Conservation (phyloP, 2,797 vertebrate genomes). For the Lerista edwardsae region DNA sequence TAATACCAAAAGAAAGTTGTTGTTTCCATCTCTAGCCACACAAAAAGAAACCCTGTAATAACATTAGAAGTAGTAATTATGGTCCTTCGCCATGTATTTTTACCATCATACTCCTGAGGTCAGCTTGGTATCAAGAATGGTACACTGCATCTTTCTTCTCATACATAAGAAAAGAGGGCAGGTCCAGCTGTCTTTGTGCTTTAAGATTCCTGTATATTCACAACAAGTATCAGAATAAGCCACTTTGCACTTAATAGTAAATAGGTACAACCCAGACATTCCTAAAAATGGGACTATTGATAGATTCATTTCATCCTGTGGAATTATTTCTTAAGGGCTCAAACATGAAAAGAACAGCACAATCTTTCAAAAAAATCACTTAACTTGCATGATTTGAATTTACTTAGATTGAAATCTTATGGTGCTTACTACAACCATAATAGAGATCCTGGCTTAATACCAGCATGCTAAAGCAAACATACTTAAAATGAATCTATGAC, state of each 20-base stretch:
- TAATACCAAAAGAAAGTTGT: too few relatives aligned
- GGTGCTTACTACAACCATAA: too few relatives aligned
- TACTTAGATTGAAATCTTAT: too few relatives aligned
- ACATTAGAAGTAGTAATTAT: not conserved
- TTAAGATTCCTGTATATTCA: constrained; percentile 12
- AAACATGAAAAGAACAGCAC: not conserved
- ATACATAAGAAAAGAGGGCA: not conserved
- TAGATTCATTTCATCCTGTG: too few relatives aligned
- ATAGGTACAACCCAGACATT: not conserved
- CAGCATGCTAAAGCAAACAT: too few relatives aligned
- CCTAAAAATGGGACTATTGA: not conserved
- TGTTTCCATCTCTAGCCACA: not conserved
- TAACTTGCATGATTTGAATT: too few relatives aligned
- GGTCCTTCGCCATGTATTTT: not conserved
- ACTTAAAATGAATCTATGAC: too few relatives aligned
- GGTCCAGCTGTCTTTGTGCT: not conserved
- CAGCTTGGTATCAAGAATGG: not conserved
- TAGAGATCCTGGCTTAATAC: too few relatives aligned
- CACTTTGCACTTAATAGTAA: not conserved
- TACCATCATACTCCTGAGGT: not conserved
- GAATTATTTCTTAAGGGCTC: not conserved
- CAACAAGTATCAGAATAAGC: not conserved
- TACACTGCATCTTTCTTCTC: not conserved
- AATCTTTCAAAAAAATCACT: too few relatives aligned
- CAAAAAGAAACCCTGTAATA: not conserved